These are phyloP conservation scores for Sebastes vulpes DNA, from an alignment of 2,797 vertebrate species.

Conservation along the genomic window DNA sequence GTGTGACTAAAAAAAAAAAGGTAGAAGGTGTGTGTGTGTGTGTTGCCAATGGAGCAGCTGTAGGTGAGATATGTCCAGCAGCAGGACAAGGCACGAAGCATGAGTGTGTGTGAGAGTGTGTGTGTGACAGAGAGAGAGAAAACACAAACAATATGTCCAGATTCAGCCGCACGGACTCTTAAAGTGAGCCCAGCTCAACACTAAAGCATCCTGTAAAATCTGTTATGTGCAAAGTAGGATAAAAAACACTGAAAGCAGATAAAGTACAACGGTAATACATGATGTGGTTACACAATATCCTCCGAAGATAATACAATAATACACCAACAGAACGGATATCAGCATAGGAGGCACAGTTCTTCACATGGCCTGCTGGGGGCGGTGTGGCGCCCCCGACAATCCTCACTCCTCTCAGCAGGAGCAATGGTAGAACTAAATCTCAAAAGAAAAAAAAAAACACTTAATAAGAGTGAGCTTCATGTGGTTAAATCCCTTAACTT, in stretches of 20 bases:
- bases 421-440: neutral
- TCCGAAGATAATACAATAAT: slow-evolving; percentile 18
- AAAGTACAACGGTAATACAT: slow-evolving; percentile 1
- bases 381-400: neutral
- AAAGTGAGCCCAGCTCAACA: slow-evolving; percentile 34
- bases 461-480: neutral
- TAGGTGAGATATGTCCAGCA: slow-evolving; percentile 57
- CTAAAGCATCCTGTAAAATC: slow-evolving; percentile 4
- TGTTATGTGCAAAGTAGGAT: slow-evolving; percentile 42
- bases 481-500: slow-evolving; percentile 16
- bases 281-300: slow-evolving; percentile 3
- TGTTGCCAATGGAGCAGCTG: slow-evolving; percentile 60
- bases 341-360: slow-evolving; percentile 34
- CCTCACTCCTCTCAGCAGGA: neutral
- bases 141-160: slow-evolving; percentile 38
- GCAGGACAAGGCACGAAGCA: slow-evolving; percentile 85
- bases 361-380: slow-evolving; percentile 32
- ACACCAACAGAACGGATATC: neutral
- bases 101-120: slow-evolving; percentile 32
- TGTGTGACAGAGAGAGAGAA: slow-evolving; percentile 1
- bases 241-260: slow-evolving; percentile 25
- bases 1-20: slow-evolving; percentile 22
- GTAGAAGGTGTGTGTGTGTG: slow-evolving; percentile 49
- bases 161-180: neutral
- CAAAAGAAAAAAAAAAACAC: neutral